Evolutionary conservation across 2,797 vertebrate genomes (phyloP).

Genomic region (Eospalax fontanierii): DNA sequence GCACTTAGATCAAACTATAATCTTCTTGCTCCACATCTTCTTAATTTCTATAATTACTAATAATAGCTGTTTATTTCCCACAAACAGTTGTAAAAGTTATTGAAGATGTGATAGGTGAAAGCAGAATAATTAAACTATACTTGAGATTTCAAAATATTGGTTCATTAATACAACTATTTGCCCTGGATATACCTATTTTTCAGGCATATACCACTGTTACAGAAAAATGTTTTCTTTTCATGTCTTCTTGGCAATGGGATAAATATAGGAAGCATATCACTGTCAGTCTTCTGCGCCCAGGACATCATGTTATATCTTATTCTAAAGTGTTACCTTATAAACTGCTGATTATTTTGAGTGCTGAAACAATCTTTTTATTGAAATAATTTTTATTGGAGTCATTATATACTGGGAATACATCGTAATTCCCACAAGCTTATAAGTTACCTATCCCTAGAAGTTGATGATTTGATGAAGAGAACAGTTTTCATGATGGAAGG

Average conservation of each 20-base stretch:
- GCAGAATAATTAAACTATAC: background rate
- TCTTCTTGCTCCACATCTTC: background rate
- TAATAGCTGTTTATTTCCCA: conserved; percentile 1
- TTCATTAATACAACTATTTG: conserved; percentile 30
- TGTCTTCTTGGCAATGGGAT: background rate
- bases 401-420: background rate
- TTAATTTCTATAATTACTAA: background rate
- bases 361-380: background rate
- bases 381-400: conserved; percentile 14
- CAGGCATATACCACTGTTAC: background rate
- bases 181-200: conserved; percentile 2
- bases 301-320: background rate
- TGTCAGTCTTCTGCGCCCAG: background rate
- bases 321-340: background rate
- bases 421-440: background rate
- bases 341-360: background rate
- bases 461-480: background rate
- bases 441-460: background rate
- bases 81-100: conserved; percentile 26
- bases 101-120: background rate
- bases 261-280: background rate
- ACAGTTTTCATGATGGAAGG: background rate
- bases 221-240: background rate
- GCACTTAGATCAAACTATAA: background rate
- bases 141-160: background rate